A percentile compares a stretch with the other conserved stretches of the same genome.
phyloP scores from a whole-genome alignment of 1,140 invertebrate genomes.

The Mycetomoellerius zeteki region DNA sequence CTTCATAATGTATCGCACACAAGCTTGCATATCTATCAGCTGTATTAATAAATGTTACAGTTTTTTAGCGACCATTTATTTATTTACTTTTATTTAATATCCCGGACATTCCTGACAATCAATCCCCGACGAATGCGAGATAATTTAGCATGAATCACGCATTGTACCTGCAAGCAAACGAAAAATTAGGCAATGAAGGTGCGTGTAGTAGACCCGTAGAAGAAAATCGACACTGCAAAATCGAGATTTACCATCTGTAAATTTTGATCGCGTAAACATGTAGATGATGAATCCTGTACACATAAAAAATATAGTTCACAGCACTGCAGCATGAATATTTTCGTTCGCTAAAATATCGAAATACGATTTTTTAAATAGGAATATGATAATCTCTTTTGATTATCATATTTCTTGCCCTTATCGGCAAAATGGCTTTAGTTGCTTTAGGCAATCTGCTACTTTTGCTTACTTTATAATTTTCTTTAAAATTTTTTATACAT shows the following conservation, averaged over 20 bases:
- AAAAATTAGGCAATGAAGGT: slow-evolving; percentile 5
- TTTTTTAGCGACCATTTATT: slow-evolving; percentile 79
- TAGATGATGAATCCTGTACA: neutral
- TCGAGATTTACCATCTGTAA: neutral
- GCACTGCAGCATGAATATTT: neutral
- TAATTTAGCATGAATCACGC: neutral
- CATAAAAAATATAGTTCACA: neutral
- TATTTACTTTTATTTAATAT: slow-evolving; percentile 78
- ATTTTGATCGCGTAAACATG: neutral
- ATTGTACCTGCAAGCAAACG: neutral
- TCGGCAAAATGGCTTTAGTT: neutral
- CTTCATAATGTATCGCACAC: slow-evolving; percentile 67
- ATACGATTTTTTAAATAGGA: neutral
- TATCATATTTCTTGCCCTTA: too few species aligned
- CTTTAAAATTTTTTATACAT: neutral
- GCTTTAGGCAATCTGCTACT: neutral
- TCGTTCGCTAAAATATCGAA: neutral
- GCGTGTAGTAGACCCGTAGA: neutral
- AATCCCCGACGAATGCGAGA: slow-evolving; percentile 30
- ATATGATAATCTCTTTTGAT: neutral
- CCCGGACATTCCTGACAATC: slow-evolving; percentile 69
- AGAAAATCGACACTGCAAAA: neutral
- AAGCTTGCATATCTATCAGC: slow-evolving; percentile 58
- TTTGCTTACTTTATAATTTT: slow-evolving; percentile 28
- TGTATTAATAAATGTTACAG: slow-evolving; percentile 82